Base-by-base conservation (phyloP, 2,797 vertebrate species). In the Otolemur crassicaudatus region DNA sequence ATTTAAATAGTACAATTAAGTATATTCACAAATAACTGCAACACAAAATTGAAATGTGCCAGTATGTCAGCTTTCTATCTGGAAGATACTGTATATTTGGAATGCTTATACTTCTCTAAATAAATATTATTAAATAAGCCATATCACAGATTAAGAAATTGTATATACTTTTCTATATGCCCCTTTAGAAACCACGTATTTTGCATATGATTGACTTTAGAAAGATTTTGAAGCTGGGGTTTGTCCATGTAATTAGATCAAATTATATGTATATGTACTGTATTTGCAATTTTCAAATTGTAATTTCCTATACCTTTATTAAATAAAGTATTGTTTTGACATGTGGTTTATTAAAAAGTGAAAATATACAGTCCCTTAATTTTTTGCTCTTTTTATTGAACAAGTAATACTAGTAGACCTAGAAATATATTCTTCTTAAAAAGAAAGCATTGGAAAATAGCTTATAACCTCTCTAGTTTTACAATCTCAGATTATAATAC, bases 261-360 rank as follows among this genome's bases (percentile, higher is more conserved):
- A 97, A 98, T 80, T 98, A 97, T 98, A 97, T 58, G 91, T 95
- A 72, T 95, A 90, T 96, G 97, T 98, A 98, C 97, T 98, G 97
- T 98, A 98, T 98, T 98, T 98, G 97, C 93, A 97, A 85, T 96
- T 98, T 99, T 98, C 97, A 97, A 96, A 98, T 96, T 98, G 98
- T 98, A 96, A 98, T 98, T 98, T 98, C 97, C 97, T 98, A 98
- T 97, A 97, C 80, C 63, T 94, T 97, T 97, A 97, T 97, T 97
- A 97, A 97, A 96, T 97, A 96, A 96, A 98, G 97, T 98, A 97
- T 98, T 98, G 98, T 97, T 98, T 98, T 98, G 96, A 93, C 96
- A 98, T 98, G 98, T 97, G 97, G 98, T 98, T 98, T 98, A 98
- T 98, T 98, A 98, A 98, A 98, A 98, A 98, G 22, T 94, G 80